Evolutionary conservation across 2,113 vertebrate species (phyloP), one percentile per base, ranked within the genome.

Genomic region (Triplophysa siluroides): DNA sequence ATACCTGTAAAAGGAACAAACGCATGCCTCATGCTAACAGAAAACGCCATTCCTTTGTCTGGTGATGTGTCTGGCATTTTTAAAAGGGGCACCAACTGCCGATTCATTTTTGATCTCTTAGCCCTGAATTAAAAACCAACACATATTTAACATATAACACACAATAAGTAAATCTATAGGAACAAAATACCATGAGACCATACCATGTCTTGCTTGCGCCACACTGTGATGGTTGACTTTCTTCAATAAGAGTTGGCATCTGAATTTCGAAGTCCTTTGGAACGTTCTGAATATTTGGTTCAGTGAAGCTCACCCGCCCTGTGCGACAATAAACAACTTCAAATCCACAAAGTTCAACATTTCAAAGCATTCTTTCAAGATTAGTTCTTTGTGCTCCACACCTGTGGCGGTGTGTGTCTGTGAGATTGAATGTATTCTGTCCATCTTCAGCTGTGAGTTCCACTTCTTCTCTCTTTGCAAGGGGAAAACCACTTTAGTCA

Each of bases 261-360:
- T 91, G 83, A 63, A 99, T 98, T 88, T 98, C 95, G 94, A 99
- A 99, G 88, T 98, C 96, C 92, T 95, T 97, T 54, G 98, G 98
- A 24, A 99, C 95, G 1, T 96, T 99, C 90, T 99, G 97, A 88
- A 99, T 94, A 88, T 99, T 99, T 81, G 98, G 97, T 80, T 99
- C 98, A 56, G 76, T 93, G 85, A 99, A 99, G 83, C 93, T 95
- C 83, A 99, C 92, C 80, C 98, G 91, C 64, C 98, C 98, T 99
- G 88, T 52, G 58, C 23, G 18, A 13, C 84, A 88, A 76, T 47
- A 16, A 60, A 76, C 1, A 73, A 19, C 10, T 58, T 73, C 45
- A 86, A 21, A 87, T 58, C n/a, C 54, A 67, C n/a, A 66, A 1
- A 62, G n/a, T 64, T 9, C 9, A 1, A 64, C 52, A 14, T 50